Percentiles rank a stretch among this genome's conserved stretches.
phyloP scores from a whole-genome alignment of 92 coral and sea anemone species.

The Palythoa grandiflora region DNA sequence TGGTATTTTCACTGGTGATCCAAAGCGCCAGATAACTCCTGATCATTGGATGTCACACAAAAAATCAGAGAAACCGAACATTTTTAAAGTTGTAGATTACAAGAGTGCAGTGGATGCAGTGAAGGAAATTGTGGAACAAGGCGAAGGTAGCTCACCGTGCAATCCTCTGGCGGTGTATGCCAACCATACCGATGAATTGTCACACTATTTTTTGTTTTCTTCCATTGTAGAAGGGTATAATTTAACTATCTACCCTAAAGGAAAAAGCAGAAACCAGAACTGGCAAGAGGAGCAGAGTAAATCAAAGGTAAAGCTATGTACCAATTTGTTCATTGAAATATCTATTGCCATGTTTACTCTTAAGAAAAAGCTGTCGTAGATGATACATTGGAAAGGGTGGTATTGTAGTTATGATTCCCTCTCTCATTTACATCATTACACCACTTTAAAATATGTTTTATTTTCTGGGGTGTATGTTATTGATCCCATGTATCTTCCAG shows the following conservation, averaged over 20 bases:
- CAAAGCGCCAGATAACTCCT: slow-evolving; percentile 44
- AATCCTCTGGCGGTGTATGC: slow-evolving; percentile 73
- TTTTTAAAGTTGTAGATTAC: slow-evolving; percentile 66
- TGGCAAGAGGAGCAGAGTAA: background rate
- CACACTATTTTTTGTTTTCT: slow-evolving; percentile 77
- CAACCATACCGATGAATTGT: slow-evolving; percentile 55
- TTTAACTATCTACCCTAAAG: slow-evolving; percentile 38
- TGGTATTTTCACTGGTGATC: slow-evolving; percentile 74
- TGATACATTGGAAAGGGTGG: too few relatives aligned
- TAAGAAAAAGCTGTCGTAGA: background rate
- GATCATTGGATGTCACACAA: slow-evolving; percentile 35
- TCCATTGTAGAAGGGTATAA: slow-evolving; percentile 73
- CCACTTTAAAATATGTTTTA: too few relatives aligned
- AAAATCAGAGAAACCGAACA: slow-evolving; percentile 50
- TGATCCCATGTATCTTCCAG: too few relatives aligned
- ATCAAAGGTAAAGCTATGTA: background rate
- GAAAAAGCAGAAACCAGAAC: background rate
- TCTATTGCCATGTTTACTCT: background rate
- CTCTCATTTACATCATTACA: too few relatives aligned
- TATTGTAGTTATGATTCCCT: too few relatives aligned
- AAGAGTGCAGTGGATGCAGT: slow-evolving; percentile 75
- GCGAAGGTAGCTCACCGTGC: slow-evolving; percentile 86
- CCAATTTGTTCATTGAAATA: background rate
- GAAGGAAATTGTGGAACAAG: slow-evolving; percentile 67
- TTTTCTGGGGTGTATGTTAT: too few relatives aligned